A percentile compares a stretch with the other conserved stretches of the same genome.
These are phyloP conservation scores for Poecilia velifera DNA, from an alignment of 2,797 vertebrate genomes.

Conservation along the genomic window DNA sequence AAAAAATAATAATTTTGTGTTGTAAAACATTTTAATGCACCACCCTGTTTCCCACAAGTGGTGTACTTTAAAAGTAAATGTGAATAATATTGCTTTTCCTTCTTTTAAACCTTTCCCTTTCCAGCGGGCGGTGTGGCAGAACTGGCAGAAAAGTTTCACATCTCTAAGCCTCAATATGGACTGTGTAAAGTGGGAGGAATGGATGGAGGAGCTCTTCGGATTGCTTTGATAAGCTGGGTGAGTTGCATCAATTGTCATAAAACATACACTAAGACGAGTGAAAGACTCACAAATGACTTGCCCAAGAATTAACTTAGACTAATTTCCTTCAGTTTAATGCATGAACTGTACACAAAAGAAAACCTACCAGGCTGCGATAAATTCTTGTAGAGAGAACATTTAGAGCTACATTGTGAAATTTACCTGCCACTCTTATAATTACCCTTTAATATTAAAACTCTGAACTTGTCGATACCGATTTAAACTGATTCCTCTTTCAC, in stretches of 20 bases:
- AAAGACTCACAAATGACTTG: constrained; percentile 16
- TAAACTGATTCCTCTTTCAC: no score
- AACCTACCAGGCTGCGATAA: background rate
- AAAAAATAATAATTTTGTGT: background rate
- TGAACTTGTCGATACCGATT: background rate
- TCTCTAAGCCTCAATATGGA: constrained; percentile 78
- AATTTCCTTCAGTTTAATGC: background rate
- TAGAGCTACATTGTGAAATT: background rate
- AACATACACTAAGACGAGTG: constrained; percentile 14
- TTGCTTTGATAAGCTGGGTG: constrained; percentile 83
- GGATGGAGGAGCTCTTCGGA: constrained; percentile 69
- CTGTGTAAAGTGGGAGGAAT: constrained; percentile 74
- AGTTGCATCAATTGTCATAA: constrained; percentile 50
- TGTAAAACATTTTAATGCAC: constrained; percentile 13
- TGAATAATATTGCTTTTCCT: background rate
- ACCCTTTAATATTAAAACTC: background rate
- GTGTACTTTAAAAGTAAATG: background rate
- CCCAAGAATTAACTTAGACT: background rate
- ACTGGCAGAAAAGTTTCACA: constrained; percentile 79
- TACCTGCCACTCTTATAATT: background rate
- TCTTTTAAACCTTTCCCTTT: background rate
- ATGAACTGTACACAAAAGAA: background rate
- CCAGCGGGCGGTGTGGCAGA: constrained; percentile 82
- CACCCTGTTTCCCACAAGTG: background rate
- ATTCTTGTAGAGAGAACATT: background rate